Evolutionary conservation across 2,797 vertebrate species (phyloP).

Genomic region (Sebastes itinus): DNA sequence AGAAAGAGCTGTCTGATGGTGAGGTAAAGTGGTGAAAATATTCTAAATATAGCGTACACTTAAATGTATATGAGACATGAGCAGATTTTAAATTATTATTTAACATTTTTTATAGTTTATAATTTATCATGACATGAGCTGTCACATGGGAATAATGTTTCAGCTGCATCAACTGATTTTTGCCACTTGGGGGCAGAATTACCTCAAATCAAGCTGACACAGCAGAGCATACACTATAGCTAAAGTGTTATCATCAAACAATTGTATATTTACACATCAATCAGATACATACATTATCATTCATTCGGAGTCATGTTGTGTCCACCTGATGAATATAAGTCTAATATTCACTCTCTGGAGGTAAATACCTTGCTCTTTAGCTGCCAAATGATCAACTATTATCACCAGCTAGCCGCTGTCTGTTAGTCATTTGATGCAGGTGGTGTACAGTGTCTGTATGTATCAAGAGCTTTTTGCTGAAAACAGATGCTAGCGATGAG

Average conservation of each 20-base stretch:
- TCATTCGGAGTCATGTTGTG: neutral
- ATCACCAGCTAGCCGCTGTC: neutral
- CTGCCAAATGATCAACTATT: neutral
- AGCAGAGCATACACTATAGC: neutral
- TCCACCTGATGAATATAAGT: neutral
- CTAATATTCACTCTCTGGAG: neutral
- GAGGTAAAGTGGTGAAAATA: too few species aligned
- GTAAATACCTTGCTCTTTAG: neutral
- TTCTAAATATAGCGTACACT: too few species aligned
- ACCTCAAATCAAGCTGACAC: neutral
- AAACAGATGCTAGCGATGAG: neutral
- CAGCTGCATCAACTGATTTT: neutral
- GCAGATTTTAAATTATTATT: neutral
- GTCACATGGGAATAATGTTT: neutral
- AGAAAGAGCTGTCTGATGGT: too few species aligned
- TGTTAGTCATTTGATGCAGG: neutral
- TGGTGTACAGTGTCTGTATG: neutral
- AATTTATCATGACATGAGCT: neutral
- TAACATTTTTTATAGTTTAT: neutral
- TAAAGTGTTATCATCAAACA: neutral
- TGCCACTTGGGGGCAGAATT: conserved; percentile 29
- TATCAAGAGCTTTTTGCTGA: neutral
- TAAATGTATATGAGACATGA: neutral
- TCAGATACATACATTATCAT: neutral
- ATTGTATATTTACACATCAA: neutral